Base-by-base conservation (phyloP, 2,797 vertebrate genomes). In the Clarias pachynema region DNA sequence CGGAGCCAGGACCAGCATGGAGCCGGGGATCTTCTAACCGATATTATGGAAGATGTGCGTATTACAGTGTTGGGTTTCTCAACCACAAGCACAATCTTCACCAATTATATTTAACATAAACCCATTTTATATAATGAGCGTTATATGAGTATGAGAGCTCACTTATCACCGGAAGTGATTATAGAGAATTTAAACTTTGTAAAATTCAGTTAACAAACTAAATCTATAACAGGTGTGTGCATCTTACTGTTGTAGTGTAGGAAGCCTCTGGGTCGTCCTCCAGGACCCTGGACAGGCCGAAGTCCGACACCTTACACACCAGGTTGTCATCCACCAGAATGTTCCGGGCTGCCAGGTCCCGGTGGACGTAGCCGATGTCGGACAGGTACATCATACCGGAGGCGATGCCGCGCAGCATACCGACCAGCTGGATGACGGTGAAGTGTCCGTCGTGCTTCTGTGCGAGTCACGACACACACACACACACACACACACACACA, bases 261-360 rank as follows among this genome's bases (percentile, higher is more conserved):
- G 97, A 96, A 0, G 97, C 97, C 87, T 99, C 97, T 0, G 95
- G 97, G 80, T 99, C 97, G 0, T 99, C 98, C 91, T 99, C 98
- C 37, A 99, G 94, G 69, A 98, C 95, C 40, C 98, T 95, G 20
- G 98, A 99, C 93, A 99, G 95, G 86, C 98, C 97, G 73, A 99
- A 99, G 88, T 99, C 97, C 0, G 98, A 99, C 87, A 99, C 97
- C 93, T 99, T 99, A 89, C 98, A 99, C 90, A 98, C 96, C 87
- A 99, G 92, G 91, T 96, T 97, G 80, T 93, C 92, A 84, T 95
- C 93, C 85, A 99, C 97, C 91, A 99, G 91, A 91, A 99, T 97
- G 92, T 99, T 99, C 9, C 97, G 96, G 7, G 98, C 98, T 0
- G 98, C 98, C 20, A 99, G 95, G 85, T 99, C 98, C 24, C 98